phyloP scores from a whole-genome alignment of 2,888 invertebrate genomes.

The Caenorhabditis drosophilae region DNA sequence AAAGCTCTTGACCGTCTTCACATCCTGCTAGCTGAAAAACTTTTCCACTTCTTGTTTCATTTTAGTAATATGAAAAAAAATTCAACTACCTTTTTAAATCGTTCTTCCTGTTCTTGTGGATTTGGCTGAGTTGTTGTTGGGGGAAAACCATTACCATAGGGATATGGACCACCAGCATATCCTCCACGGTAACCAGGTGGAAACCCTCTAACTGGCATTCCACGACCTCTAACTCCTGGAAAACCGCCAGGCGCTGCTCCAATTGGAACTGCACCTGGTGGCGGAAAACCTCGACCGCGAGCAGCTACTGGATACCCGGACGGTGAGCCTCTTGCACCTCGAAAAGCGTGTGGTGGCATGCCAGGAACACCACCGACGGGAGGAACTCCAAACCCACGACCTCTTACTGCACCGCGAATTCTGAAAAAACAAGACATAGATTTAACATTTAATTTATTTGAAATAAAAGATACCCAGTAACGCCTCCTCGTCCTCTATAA shows the following conservation, averaged over 20 bases:
- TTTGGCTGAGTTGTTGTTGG: slow-evolving; percentile 11
- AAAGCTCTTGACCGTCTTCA: slow-evolving; percentile 74
- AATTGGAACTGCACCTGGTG: slow-evolving; percentile 24
- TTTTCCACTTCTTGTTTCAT: neutral
- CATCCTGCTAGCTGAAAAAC: slow-evolving; percentile 57
- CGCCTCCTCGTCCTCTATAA: slow-evolving; percentile 2
- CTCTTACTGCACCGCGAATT: slow-evolving; percentile 16
- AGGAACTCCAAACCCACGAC: slow-evolving; percentile 11
- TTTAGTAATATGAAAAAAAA: neutral
- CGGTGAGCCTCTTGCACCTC: slow-evolving; percentile 21
- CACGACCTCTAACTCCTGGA: no score
- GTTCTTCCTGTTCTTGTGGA: slow-evolving; percentile 39
- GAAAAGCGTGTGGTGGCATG: slow-evolving; percentile 5
- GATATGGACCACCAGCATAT: slow-evolving; percentile 10
- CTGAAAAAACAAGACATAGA: neutral
- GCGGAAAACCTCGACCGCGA: slow-evolving; percentile 19
- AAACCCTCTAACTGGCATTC: slow-evolving; percentile 34
- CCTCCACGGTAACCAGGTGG: slow-evolving; percentile 33
- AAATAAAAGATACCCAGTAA: neutral
- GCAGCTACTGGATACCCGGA: no score
- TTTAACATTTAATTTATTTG: neutral
- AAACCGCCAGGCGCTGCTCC: no score
- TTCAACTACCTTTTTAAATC: slow-evolving; percentile 32
- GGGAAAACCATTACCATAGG: slow-evolving; percentile 7
- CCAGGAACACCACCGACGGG: neutral